phyloP scores from a whole-genome alignment of 2,888 invertebrate species.

The Tenthredo livida region DNA sequence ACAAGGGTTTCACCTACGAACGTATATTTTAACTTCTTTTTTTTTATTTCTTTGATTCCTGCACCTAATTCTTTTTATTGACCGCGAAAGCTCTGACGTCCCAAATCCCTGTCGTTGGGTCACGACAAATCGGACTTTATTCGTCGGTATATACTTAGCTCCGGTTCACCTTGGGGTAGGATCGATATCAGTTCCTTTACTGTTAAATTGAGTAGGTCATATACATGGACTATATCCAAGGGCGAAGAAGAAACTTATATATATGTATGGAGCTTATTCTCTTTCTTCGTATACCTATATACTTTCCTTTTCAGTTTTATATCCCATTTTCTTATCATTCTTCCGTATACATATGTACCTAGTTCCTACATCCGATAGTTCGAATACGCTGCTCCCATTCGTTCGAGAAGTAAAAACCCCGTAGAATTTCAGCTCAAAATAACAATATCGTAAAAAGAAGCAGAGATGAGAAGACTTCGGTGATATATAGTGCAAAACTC shows the following conservation, averaged over 20 bases:
- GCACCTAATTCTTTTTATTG: neutral
- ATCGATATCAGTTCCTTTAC: conserved; percentile 38
- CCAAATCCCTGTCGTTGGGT: conserved; percentile 8
- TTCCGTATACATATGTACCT: too few species aligned
- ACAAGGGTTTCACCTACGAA: too few species aligned
- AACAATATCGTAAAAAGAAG: neutral
- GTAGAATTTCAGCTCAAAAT: neutral
- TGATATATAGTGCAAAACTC: neutral
- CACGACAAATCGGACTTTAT: conserved; percentile 26
- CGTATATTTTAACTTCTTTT: neutral
- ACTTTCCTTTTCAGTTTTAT: neutral
- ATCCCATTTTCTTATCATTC: neutral
- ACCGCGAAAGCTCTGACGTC: neutral
- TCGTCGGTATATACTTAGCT: conserved; percentile 27
- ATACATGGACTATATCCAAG: neutral
- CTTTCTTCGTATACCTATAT: neutral
- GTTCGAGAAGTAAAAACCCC: neutral
- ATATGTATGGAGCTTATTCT: neutral
- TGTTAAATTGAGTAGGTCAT: conserved; percentile 25
- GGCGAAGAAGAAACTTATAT: neutral
- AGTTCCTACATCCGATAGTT: neutral
- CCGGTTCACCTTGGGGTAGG: conserved; percentile 35
- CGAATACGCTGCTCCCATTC: neutral
- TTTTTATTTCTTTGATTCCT: neutral
- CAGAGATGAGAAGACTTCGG: neutral